phyloP scores from a whole-genome alignment of 2,113 vertebrate species.

The Nothobranchius kuhntae region DNA sequence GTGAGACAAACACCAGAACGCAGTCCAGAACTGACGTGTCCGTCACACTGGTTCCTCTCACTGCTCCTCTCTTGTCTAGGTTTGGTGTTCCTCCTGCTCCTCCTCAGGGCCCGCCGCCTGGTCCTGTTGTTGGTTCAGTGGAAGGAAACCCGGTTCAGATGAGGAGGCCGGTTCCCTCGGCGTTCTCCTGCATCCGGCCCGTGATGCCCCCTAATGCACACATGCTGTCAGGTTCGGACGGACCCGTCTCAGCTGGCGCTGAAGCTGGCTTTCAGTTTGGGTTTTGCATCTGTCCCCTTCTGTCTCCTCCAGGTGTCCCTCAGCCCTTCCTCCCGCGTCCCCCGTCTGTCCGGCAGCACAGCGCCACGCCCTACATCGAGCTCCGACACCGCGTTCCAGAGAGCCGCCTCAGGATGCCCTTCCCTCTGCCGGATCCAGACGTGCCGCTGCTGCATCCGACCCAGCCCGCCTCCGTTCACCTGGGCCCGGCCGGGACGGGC shows the following conservation, averaged over 20 bases:
- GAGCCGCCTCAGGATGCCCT: slow-evolving; percentile 83
- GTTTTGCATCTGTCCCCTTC: background rate
- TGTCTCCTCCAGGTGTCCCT: slow-evolving; percentile 65
- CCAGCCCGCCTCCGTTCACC: slow-evolving; percentile 61
- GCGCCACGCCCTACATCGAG: slow-evolving; percentile 92
- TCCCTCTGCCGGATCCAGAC: slow-evolving; percentile 49
- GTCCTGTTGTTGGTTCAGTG: slow-evolving; percentile 57
- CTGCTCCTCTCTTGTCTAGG: slow-evolving; percentile 56
- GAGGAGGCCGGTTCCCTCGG: slow-evolving; percentile 82
- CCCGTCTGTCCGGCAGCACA: slow-evolving; percentile 87
- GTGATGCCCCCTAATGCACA: slow-evolving; percentile 55
- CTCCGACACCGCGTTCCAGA: slow-evolving; percentile 88
- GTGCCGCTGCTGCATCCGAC: slow-evolving; percentile 25
- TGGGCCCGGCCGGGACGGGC: slow-evolving; percentile 62
- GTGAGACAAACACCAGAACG: slow-evolving; percentile 63
- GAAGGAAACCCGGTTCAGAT: slow-evolving; percentile 80
- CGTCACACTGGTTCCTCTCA: background rate
- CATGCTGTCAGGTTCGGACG: slow-evolving; percentile 11
- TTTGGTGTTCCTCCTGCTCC: slow-evolving; percentile 81
- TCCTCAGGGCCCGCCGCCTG: slow-evolving; percentile 74
- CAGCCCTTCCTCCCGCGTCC: slow-evolving; percentile 85
- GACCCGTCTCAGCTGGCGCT: background rate
- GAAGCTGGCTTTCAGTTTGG: background rate
- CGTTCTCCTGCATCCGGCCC: slow-evolving; percentile 68
- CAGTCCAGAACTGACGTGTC: background rate